These are phyloP conservation scores for Pseudomyrmex cubaensis DNA, from an alignment of 1,140 invertebrate species.

Conservation along the genomic window DNA sequence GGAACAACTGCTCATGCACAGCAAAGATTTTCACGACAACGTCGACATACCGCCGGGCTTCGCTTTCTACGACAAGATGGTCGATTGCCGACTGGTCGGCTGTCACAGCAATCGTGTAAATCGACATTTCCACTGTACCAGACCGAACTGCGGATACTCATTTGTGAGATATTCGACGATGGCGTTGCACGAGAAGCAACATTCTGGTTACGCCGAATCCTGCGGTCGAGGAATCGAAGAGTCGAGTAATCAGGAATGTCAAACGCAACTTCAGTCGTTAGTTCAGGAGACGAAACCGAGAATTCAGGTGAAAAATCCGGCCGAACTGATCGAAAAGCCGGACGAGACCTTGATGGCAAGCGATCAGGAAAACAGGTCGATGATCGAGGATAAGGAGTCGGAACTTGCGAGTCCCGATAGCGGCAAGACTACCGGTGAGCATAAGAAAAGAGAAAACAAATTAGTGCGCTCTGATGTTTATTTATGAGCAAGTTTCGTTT, in stretches of 20 bases:
- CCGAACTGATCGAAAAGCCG: constrained; percentile 82
- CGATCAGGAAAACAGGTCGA: constrained; percentile 72
- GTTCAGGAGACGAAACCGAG: constrained; percentile 80
- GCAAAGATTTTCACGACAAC: constrained; percentile 93
- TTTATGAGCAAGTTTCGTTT: constrained; percentile 66
- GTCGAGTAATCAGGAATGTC: constrained; percentile 70
- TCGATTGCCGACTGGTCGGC: constrained; percentile 90
- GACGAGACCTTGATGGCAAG: constrained; percentile 66
- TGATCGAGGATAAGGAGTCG: constrained; percentile 80
- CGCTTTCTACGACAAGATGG: constrained; percentile 92
- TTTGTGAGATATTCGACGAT: constrained; percentile 92
- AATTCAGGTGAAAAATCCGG: constrained; percentile 84
- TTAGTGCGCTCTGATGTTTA: constrained; percentile 63
- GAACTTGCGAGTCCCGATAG: constrained; percentile 78
- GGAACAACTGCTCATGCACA: constrained; percentile 90
- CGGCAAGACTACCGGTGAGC: constrained; percentile 84
- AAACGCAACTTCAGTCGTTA: constrained; percentile 66
- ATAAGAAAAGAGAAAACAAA: constrained; percentile 35
- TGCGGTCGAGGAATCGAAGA: constrained; percentile 48
- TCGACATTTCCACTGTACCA: constrained; percentile 92
- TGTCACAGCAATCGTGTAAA: constrained; percentile 91
- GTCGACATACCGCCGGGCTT: constrained; percentile 93
- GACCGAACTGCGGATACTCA: constrained; percentile 90
- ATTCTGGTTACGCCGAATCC: constrained; percentile 74
- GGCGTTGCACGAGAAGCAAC: constrained; percentile 90